phyloP scores from a whole-genome alignment of 2,797 vertebrate genomes.

The Enoplosus armatus region DNA sequence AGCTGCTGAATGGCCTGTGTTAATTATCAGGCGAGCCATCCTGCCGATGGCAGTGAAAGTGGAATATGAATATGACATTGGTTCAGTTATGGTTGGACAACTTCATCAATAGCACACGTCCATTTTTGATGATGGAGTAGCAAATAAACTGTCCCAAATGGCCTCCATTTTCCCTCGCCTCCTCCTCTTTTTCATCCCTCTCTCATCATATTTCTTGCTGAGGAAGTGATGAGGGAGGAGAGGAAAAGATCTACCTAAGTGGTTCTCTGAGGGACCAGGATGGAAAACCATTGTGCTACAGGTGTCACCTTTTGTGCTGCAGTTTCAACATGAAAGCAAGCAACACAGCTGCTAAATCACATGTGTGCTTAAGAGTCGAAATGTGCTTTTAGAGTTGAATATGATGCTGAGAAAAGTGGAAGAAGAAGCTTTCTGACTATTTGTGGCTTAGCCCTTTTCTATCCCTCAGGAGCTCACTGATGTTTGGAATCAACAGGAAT shows the following conservation, averaged over 20 bases:
- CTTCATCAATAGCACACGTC: constrained; percentile 59
- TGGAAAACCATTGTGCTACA: constrained; percentile 15
- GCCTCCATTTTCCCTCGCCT: constrained; percentile 37
- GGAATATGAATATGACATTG: constrained; percentile 51
- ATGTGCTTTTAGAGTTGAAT: constrained; percentile 16
- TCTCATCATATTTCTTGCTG: constrained; percentile 31
- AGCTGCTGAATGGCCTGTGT: constrained; percentile 48
- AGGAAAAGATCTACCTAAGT: constrained; percentile 17
- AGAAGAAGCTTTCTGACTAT: constrained; percentile 45
- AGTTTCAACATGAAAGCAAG: constrained; percentile 30
- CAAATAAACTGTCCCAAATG: constrained; percentile 66
- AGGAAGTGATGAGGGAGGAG: constrained; percentile 20
- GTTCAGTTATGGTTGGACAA: constrained; percentile 38
- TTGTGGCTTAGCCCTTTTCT: constrained; percentile 60
- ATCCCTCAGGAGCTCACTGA: constrained; percentile 48
- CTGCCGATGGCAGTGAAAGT: constrained; percentile 35
- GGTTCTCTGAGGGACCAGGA: neutral
- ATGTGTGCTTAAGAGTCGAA: constrained; percentile 10
- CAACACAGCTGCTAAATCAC: neutral
- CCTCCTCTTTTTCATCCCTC: constrained; percentile 32
- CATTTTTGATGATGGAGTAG: constrained; percentile 62
- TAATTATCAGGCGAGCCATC: constrained; percentile 49
- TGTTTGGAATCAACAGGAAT: constrained; percentile 55
- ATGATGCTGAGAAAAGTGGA: constrained; percentile 13
- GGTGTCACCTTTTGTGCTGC: constrained; percentile 15